Percentiles rank a stretch among this genome's conserved stretches.
Conservation (phyloP, 2,797 vertebrate species). For the Zenarchopterus dispar region DNA sequence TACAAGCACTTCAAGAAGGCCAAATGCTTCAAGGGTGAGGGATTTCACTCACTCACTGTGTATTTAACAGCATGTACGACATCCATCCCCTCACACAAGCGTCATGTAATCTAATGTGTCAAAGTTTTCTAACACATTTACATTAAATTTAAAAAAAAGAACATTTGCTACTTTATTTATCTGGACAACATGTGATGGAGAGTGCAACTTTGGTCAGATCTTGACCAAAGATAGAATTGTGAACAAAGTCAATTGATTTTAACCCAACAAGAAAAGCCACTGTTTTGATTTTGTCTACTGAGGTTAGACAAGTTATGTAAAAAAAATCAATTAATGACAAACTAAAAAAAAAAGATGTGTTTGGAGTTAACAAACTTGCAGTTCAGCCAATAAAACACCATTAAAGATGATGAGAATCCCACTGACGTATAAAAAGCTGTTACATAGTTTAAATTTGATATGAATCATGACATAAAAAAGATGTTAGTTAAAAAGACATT, state of each 20-base stretch:
- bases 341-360: background rate
- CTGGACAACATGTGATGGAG: no score
- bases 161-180: no score
- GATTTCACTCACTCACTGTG: slow-evolving; percentile 23
- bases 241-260: no score
- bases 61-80: slow-evolving; percentile 10
- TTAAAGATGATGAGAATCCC: background rate
- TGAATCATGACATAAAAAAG: background rate
- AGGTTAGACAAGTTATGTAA: background rate
- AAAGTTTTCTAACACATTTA: no score
- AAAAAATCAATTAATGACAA: background rate
- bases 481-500: no score
- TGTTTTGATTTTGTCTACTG: background rate
- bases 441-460: background rate
- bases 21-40: slow-evolving; percentile 89
- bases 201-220: no score
- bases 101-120: no score
- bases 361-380: slow-evolving; percentile 3
- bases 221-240: no score
- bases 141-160: no score
- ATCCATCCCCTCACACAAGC: background rate
- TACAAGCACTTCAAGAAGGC: slow-evolving; percentile 98
- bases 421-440: background rate
- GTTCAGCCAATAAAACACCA: background rate
- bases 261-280: no score